Base-by-base conservation (phyloP, 92 coral and sea anemone genomes). In the Scolanthus callimorphus region DNA sequence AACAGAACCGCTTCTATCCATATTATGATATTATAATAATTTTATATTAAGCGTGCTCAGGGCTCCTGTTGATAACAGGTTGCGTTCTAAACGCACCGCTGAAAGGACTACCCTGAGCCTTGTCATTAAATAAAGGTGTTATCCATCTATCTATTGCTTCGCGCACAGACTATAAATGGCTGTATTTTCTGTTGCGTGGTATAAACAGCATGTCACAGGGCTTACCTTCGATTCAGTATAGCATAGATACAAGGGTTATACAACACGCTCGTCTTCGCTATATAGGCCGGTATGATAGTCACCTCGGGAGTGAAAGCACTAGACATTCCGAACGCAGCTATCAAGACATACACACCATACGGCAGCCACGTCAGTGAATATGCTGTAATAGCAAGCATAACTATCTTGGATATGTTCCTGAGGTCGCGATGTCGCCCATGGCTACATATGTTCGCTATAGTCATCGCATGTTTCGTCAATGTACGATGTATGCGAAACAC, bases 181-280 rank as follows among this genome's bases (percentile, higher is more conserved):
- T n/a, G n/a, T n/a, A n/a, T n/a, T n/a, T n/a, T n/a, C n/a, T n/a
- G n/a, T n/a, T n/a, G n/a, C n/a, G n/a, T n/a, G n/a, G n/a, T n/a
- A n/a, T n/a, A n/a, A n/a, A n/a, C n/a, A n/a, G n/a, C n/a, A n/a
- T n/a, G n/a, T n/a, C n/a, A n/a, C n/a, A n/a, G n/a, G n/a, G n/a
- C 75, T 57, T 31, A 85, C 94, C 94, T 78, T 59, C 68, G 76
- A 62, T 73, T 80, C 28, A 75, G 49, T 4, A 85, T 20, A n/a
- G 70, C 57, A 57, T 78, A 80, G 27, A 85, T 47, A 20, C 63
- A 45, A 0, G 94, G 94, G 27, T 65, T 82, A 62, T 74, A 85
- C 27, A 85, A 50, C 15, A 57, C 71, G 54, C 84, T 80, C 13
- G 88, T 59, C 61, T 81, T 81, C 4, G 94, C 88, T 41, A 76